These are phyloP conservation scores for Iphiclides podalirius DNA, from an alignment of 2,888 invertebrate species.

Conservation along the genomic window DNA sequence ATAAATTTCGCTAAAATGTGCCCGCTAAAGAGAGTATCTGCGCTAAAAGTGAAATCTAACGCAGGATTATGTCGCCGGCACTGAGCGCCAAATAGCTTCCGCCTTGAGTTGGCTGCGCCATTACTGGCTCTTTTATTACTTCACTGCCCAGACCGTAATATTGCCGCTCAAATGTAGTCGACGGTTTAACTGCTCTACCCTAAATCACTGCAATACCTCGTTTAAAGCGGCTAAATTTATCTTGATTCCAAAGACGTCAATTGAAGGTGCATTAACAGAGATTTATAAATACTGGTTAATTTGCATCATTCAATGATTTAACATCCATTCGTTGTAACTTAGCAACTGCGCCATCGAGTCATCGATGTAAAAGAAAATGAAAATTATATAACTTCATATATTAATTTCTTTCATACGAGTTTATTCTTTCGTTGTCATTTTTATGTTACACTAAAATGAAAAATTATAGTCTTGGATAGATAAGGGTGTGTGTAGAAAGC, in stretches of 20 bases:
- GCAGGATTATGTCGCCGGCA: slow-evolving; percentile 17
- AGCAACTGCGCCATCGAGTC: too few species aligned
- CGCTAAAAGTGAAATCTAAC: slow-evolving; percentile 20
- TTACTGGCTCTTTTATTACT: slow-evolving; percentile 24
- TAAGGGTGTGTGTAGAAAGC: too few species aligned
- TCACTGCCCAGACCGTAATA: slow-evolving; percentile 22
- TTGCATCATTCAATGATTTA: too few species aligned
- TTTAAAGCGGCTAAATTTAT: slow-evolving; percentile 15
- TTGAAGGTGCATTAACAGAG: not conserved
- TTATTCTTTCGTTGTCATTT: too few species aligned
- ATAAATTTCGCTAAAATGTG: too few species aligned
- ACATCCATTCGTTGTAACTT: too few species aligned
- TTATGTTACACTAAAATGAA: too few species aligned
- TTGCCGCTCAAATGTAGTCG: slow-evolving; percentile 22
- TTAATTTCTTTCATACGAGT: too few species aligned
- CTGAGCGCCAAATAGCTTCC: slow-evolving; percentile 21
- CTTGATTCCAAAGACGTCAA: slow-evolving; percentile 4
- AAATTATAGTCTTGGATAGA: too few species aligned
- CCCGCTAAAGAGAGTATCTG: slow-evolving; percentile 1
- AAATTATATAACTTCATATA: too few species aligned
- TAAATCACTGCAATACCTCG: slow-evolving; percentile 19
- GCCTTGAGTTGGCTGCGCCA: slow-evolving; percentile 18
- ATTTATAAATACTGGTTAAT: too few species aligned
- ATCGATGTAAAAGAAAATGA: too few species aligned
- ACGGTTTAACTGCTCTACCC: slow-evolving; percentile 17